These are phyloP conservation scores for Zeus faber DNA, from an alignment of 2,113 vertebrate species.

Conservation along the genomic window DNA sequence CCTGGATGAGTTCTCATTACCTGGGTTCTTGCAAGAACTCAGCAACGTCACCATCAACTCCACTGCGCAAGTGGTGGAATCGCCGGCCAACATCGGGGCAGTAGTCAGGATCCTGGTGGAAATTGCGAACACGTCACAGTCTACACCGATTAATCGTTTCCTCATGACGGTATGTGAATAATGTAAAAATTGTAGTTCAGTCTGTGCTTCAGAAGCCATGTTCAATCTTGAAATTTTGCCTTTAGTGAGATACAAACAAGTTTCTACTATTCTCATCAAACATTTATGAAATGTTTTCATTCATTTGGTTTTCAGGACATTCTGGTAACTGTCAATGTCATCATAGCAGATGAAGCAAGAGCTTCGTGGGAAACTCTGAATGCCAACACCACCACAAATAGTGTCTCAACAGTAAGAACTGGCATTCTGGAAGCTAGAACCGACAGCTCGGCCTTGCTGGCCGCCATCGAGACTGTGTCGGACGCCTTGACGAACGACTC, in stretches of 20 bases:
- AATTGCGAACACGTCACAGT: fast-evolving
- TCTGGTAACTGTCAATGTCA: slow-evolving; percentile 28
- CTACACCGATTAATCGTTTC: fast-evolving
- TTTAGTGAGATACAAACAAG: background rate
- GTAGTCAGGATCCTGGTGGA: slow-evolving; percentile 32
- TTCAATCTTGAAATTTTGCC: background rate
- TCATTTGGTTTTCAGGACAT: slow-evolving; percentile 31
- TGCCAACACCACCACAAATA: fast-evolving
- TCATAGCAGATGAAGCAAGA: slow-evolving; percentile 17
- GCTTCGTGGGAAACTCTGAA: slow-evolving; percentile 27
- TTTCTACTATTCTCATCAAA: background rate
- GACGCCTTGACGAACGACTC: background rate
- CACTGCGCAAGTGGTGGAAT: background rate
- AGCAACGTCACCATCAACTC: background rate
- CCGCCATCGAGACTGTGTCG: slow-evolving; percentile 20
- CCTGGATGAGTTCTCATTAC: slow-evolving; percentile 12
- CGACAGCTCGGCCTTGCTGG: slow-evolving; percentile 31
- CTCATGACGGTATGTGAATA: slow-evolving; percentile 32
- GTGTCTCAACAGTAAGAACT: background rate
- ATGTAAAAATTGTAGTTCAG: fast-evolving
- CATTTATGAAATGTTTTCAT: background rate
- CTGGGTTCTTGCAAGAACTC: slow-evolving; percentile 5
- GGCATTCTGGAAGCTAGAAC: fast-evolving
- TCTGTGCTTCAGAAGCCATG: background rate
- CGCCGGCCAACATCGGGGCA: slow-evolving; percentile 29